Base-by-base conservation (phyloP, 2,888 invertebrate species). In the Sclerodermus sp. region DNA sequence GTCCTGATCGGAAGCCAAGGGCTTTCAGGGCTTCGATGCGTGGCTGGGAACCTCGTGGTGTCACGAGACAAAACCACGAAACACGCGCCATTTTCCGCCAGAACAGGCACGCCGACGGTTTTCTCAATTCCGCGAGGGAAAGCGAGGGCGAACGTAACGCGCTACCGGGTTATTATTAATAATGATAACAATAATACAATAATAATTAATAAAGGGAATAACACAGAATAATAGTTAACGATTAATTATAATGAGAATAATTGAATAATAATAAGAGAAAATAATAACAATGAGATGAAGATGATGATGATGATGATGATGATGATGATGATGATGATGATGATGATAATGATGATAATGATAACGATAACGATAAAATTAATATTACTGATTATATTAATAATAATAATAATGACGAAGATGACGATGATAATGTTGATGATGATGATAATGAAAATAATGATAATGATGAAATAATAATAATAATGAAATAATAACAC, bases 161-260 rank as follows among this genome's bases (percentile, higher is more conserved):
- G 23, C 23, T 23, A 23, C 3, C 8, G 10, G 6, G 34, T 34
- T 34, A 34, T 34, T n/a, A 34, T 34, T n/a, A 42, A 48, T 38
- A 39, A 31, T 13, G 46, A 55, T 59, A 57, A 61, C 45, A 52
- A 64, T 56, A 62, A 64, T 64, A 60, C 51, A 58, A 61, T 53
- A 57, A 64, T 51, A 51, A 56, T 55, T 53, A 61, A 45, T 49
- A 40, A 42, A 45, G 29, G 12, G 30, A 42, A 46, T 47, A 56
- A 45, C 44, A 54, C 45, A 46, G 42, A 57, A 49, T 29, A 41
- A 40, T 23, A 42, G 29, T 38, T 46, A 31, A 31, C 42, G 29
- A 42, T 42, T 49, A 44, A 51, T 46, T 41, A 44, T 45, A 52
- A 47, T 44, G 45, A 45, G 47, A 46, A 45, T 43, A 16, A 51